These are phyloP conservation scores for Peromyscus nudipes DNA, from an alignment of 2,797 vertebrate species.

Conservation along the genomic window DNA sequence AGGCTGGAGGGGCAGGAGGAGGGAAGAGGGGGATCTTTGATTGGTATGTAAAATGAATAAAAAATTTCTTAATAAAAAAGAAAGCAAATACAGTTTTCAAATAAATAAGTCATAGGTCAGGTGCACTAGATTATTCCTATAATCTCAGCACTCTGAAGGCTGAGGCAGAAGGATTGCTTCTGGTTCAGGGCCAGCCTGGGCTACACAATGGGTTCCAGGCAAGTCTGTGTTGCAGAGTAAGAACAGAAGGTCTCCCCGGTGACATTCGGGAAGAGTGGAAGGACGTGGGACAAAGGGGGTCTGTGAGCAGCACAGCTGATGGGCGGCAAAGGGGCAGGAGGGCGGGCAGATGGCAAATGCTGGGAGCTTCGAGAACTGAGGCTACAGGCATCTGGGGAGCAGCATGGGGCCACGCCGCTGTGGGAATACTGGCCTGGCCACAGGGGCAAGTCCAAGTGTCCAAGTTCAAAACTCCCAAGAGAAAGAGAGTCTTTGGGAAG, in stretches of 20 bases:
- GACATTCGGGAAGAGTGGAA: background rate
- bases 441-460: background rate
- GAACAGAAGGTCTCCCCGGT: background rate
- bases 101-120: background rate
- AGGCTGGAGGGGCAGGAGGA: no score
- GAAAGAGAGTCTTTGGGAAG: background rate
- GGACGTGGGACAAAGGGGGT: fast-evolving
- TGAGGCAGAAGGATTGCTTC: background rate
- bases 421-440: background rate
- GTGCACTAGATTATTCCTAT: background rate
- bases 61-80: no score
- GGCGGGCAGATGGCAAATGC: fast-evolving
- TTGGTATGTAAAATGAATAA: no score
- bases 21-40: no score
- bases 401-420: fast-evolving
- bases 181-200: background rate
- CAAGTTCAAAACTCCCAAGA: background rate
- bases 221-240: background rate
- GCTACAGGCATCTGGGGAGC: background rate
- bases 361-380: fast-evolving
- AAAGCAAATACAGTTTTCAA: background rate
- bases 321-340: background rate
- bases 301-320: background rate
- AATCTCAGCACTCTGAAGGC: background rate
- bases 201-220: background rate